These are phyloP conservation scores for Perca schrenkii DNA, from an alignment of 2,113 vertebrate genomes.

Conservation along the genomic window DNA sequence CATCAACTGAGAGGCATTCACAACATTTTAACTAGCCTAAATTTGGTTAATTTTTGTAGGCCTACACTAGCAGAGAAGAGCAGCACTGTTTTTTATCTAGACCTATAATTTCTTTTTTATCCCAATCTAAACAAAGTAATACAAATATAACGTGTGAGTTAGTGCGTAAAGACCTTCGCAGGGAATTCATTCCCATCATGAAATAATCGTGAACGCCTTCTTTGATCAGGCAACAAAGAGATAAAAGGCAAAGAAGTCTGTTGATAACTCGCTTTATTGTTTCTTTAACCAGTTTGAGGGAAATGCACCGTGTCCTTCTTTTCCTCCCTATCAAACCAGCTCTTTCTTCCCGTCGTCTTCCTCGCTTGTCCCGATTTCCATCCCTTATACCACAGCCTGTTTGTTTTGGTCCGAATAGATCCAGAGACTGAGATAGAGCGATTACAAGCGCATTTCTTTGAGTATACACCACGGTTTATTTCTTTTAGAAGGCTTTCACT, in stretches of 20 bases:
- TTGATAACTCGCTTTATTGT: conserved; percentile 62
- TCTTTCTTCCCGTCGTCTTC: conserved; percentile 68
- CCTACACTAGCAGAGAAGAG: neutral
- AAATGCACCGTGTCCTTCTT: conserved; percentile 87
- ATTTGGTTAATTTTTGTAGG: neutral
- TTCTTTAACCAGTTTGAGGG: conserved; percentile 73
- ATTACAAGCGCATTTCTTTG: conserved; percentile 87
- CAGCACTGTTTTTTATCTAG: no score
- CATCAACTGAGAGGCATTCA: neutral
- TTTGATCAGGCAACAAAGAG: conserved; percentile 42
- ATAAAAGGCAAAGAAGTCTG: conserved; percentile 45
- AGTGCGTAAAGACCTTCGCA: neutral
- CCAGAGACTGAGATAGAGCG: conserved; percentile 84
- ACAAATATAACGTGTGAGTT: neutral
- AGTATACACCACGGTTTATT: conserved; percentile 40
- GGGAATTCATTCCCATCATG: conserved; percentile 6
- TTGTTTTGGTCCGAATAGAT: conserved; percentile 89
- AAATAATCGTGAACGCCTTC: conserved; percentile 16
- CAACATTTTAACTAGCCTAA: no score
- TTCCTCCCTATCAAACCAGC: conserved; percentile 54
- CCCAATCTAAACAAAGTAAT: neutral
- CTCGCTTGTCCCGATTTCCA: conserved; percentile 80
- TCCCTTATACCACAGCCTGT: conserved; percentile 84
- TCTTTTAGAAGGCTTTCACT: conserved; percentile 82
- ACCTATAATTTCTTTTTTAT: no score